These are phyloP conservation scores for Planococcus citri DNA, from an alignment of 1,140 invertebrate genomes.

Conservation along the genomic window DNA sequence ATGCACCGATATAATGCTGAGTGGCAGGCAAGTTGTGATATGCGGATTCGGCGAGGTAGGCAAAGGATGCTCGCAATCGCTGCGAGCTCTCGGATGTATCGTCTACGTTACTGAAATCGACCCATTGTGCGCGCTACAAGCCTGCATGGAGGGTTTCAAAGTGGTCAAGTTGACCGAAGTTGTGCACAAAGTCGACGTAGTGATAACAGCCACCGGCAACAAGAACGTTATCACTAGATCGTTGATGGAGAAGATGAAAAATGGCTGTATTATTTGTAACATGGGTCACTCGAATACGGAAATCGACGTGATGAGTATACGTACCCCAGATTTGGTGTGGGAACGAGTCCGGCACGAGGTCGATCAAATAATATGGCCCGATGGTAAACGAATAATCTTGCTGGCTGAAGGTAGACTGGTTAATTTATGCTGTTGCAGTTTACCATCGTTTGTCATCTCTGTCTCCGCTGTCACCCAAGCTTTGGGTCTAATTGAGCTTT, in stretches of 20 bases:
- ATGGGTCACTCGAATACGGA: conserved; percentile 98
- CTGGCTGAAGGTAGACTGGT: conserved; percentile 89
- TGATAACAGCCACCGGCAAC: conserved; percentile 91
- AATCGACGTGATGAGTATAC: conserved; percentile 86
- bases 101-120: conserved; percentile 96
- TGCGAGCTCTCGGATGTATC: conserved; percentile 88
- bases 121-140: conserved; percentile 94
- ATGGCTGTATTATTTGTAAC: conserved; percentile 91
- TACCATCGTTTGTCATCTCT: conserved; percentile 94
- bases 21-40: conserved; percentile 90
- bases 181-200: conserved; percentile 81
- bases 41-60: conserved; percentile 98
- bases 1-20: conserved; percentile 96
- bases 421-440: conserved; percentile 91
- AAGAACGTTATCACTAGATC: conserved; percentile 91
- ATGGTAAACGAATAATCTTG: conserved; percentile 80
- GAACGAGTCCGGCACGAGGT: conserved; percentile 95
- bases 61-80: conserved; percentile 89
- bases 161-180: conserved; percentile 92
- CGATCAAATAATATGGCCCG: conserved; percentile 93
- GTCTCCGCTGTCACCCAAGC: conserved; percentile 86
- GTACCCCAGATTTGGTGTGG: conserved; percentile 90
- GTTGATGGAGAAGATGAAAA: conserved; percentile 95
- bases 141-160: conserved; percentile 94
- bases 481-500: conserved; percentile 82